Base-by-base conservation (phyloP, 2,113 vertebrate species). In the Corapipo altera region DNA sequence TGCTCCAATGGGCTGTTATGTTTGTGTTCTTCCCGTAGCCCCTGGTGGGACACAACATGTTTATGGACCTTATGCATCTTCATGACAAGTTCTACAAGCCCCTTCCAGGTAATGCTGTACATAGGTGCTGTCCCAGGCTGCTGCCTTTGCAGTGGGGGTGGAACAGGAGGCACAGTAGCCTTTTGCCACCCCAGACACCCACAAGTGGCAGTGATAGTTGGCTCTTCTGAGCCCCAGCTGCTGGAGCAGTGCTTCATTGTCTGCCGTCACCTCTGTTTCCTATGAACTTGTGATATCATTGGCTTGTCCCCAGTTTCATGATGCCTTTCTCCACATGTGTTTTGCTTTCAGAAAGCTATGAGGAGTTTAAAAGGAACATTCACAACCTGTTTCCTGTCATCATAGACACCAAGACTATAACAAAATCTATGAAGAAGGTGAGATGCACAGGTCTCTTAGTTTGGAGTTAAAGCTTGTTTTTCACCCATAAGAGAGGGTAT, bases 21-120 rank as follows among this genome's bases (percentile, higher is more conserved):
- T 95, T 94, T 86, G 0, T 55, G 3, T 91, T 95, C n/a, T 28
- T 90, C 76, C 85, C 2, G 0, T 49, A 98, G 98, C 98, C 98
- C 11, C 49, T 98, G 32, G 98, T 98, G 84, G 98, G 98, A 90
- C 98, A 98, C 43, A 98, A 98, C 35, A 98, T 98, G 98, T 78
- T 98, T 59, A 92, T 98, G 97, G 98, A 98, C 44, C 97, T 98
- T 52, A 91, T 98, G 88, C 97, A 98, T n/a, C 98, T 98, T 46
- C 98, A 98, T 0, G 98, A 98, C 70, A 98, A 98, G 92, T 98
- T 98, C 96, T 98, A 98, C 98, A 92, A 92, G 23, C 98, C 98
- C 2, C 98, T 98, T 46, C 98, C 98, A 97, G 98, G 98, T 98
- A 98, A 89, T 69, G 37, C 33, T 64, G 19, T 66, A 39, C 2